Base-by-base conservation (phyloP, 2,888 invertebrate species). In the Patella pellucida region DNA sequence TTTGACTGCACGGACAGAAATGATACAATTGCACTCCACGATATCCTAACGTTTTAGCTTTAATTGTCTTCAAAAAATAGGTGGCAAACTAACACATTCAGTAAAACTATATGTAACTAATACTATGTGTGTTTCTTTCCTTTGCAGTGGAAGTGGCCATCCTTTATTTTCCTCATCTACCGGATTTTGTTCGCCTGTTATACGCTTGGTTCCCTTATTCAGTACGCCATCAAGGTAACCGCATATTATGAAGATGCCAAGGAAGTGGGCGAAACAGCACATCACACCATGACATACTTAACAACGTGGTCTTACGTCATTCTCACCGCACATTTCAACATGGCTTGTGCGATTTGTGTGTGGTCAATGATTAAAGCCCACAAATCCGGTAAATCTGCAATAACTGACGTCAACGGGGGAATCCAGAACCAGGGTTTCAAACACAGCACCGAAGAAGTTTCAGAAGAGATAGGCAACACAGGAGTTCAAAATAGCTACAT, bases 281-380 rank as follows among this genome's bases (percentile, higher is more conserved):
- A 79, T 68, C 74, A 75, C 50, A 74, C 84, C 71, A 79, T 86
- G 76, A 85, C 81, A 5, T 90, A 80, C 78, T 80, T 90, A 69
- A 89, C 90, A 7, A 85, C 86, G 52, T 90, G 90, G 90, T 85
- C 87, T 16, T 89, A 87, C 81, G 70, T 85, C 0, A 15, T 88
- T 7, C 81, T 89, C n/a, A 83, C 83, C 9, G 23, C 82, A 15
- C 86, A 89, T 75, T 79, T 88, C 41, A 41, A 84, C 12, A 11
- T 80, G 1, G 78, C 85, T 0, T 82, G 83, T 14, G 52, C 78
- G 52, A 52, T 68, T 67, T 27, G 9, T 19, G 23, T 41, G 50
- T 73, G 41, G 73, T 68, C 52, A 50, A 31, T 11, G 16, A 27
- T 27, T 15, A 50, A 9, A 56, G 19, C 56, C 9, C 15, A 16